These are phyloP conservation scores for Ochropacha duplaris DNA, from an alignment of 2,888 invertebrate species.

Conservation along the genomic window DNA sequence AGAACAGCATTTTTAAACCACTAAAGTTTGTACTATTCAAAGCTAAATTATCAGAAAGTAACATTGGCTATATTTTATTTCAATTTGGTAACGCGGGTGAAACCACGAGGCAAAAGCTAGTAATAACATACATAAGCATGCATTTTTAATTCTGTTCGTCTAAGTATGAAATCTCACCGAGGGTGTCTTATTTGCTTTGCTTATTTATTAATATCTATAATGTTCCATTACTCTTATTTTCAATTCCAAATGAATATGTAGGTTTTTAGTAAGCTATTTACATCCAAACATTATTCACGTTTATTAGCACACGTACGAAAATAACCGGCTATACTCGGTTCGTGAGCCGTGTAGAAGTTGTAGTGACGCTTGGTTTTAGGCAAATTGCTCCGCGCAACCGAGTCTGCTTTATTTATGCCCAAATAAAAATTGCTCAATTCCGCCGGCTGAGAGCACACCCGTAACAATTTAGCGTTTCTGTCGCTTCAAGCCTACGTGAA, in stretches of 20 bases:
- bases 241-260: neutral
- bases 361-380: constrained; percentile 62
- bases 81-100: no score
- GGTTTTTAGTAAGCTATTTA: constrained; percentile 1
- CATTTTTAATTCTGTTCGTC: no score
- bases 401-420: constrained; percentile 70
- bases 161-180: neutral
- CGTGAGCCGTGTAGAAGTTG: constrained; percentile 17
- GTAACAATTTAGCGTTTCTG: constrained; percentile 48
- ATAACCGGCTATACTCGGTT: constrained; percentile 31
- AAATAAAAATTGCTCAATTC: constrained; percentile 72
- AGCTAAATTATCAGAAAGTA: no score
- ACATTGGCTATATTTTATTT: no score
- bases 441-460: constrained; percentile 42
- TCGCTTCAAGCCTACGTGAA: constrained; percentile 30
- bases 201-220: no score
- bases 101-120: no score
- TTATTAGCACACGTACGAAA: constrained; percentile 26
- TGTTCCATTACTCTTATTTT: neutral
- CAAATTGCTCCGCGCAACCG: constrained; percentile 66
- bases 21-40: no score
- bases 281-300: constrained; percentile 7
- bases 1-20: no score
- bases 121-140: no score
- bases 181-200: neutral